Conservation (phyloP, 2,888 invertebrate species). For the Cosmopolites sordidus region DNA sequence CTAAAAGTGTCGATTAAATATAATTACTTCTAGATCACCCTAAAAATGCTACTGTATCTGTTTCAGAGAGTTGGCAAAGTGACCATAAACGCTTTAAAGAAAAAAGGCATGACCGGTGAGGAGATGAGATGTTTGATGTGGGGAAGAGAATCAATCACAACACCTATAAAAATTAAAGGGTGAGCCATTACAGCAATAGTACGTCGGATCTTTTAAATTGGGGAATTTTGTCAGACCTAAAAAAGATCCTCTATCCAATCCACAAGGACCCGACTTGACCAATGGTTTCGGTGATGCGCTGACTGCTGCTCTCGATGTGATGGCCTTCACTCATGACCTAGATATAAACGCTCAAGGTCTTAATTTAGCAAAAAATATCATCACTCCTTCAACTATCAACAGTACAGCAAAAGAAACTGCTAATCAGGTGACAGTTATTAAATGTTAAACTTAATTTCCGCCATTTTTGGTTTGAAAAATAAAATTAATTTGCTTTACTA, state of each 20-base stretch:
- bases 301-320: slow-evolving; percentile 74
- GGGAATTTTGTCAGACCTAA: slow-evolving; percentile 43
- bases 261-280: slow-evolving; percentile 48
- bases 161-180: slow-evolving; percentile 71
- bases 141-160: slow-evolving; percentile 84
- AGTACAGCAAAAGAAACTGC: no score
- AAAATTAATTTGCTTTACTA: no score
- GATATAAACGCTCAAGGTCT: slow-evolving; percentile 39
- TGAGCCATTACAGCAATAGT: slow-evolving; percentile 34
- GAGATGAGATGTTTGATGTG: slow-evolving; percentile 84
- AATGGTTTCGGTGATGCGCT: slow-evolving; percentile 59
- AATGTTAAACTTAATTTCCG: no score
- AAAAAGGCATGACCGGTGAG: slow-evolving; percentile 81
- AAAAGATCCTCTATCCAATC: slow-evolving; percentile 48
- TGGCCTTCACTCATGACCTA: slow-evolving; percentile 74
- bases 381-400: neutral
- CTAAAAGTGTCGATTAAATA: no score
- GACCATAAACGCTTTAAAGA: slow-evolving; percentile 75
- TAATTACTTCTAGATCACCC: neutral
- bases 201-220: no score
- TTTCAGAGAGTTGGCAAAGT: slow-evolving; percentile 79
- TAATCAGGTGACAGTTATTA: no score
- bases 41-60: neutral
- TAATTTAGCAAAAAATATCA: slow-evolving; percentile 36
- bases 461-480: no score